Percentiles rank a stretch among this genome's conserved stretches.
These are phyloP conservation scores for Brevimyrus niger DNA, from an alignment of 2,113 vertebrate species.

Conservation along the genomic window DNA sequence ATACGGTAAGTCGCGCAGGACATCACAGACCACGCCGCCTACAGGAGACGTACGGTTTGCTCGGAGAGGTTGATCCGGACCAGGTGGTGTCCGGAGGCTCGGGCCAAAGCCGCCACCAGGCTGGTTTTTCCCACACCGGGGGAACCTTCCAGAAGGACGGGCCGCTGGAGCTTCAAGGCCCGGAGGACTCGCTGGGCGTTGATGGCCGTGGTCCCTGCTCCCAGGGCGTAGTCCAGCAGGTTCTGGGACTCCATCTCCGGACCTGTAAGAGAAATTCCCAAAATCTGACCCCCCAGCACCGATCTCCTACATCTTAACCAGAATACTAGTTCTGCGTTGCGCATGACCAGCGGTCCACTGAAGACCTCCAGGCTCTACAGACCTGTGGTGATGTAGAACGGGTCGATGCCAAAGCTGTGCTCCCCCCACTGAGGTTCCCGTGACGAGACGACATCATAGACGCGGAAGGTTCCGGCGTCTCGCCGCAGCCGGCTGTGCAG, in stretches of 20 bases:
- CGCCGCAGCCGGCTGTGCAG: conserved; percentile 65
- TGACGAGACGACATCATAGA: conserved; percentile 69
- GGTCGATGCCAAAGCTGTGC: conserved; percentile 79
- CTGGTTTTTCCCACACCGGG: conserved; percentile 97
- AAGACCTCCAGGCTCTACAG: neutral
- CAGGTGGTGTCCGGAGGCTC: conserved; percentile 84
- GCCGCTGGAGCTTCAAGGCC: conserved; percentile 83
- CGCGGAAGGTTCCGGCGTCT: conserved; percentile 65
- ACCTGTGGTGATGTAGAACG: conserved; percentile 88
- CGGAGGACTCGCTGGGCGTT: conserved; percentile 85
- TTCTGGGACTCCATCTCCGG: conserved; percentile 56
- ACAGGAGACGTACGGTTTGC: conserved; percentile 71
- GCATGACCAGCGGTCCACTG: neutral
- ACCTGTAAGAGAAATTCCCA: conserved; percentile 52
- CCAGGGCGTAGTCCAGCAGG: conserved; percentile 74
- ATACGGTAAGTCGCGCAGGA: neutral
- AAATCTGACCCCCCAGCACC: neutral
- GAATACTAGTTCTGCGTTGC: neutral
- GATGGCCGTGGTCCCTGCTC: conserved; percentile 84
- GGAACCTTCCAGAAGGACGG: conserved; percentile 87
- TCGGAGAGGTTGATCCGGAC: conserved; percentile 95
- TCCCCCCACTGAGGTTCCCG: conserved; percentile 72
- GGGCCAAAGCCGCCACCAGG: conserved; percentile 83
- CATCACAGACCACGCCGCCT: neutral
- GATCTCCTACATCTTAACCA: neutral